Percentiles rank a stretch among this genome's conserved stretches.
phyloP scores from a whole-genome alignment of 1,140 invertebrate genomes.

The Antheraea mylitta region DNA sequence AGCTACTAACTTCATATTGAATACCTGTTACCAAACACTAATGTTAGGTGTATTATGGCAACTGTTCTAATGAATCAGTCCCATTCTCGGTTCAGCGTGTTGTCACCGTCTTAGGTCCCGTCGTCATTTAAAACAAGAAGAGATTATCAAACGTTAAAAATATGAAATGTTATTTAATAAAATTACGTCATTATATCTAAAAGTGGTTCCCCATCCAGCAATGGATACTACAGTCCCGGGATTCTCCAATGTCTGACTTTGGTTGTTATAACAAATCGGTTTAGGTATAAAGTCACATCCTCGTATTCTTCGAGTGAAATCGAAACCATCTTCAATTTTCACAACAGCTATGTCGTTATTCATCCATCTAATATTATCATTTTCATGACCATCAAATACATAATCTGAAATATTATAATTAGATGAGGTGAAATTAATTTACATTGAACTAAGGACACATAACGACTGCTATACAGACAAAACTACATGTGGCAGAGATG shows the following conservation, averaged over 20 bases:
- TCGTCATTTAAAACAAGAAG: too few species aligned
- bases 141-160: not conserved
- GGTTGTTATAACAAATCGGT: conserved; percentile 59
- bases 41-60: too few species aligned
- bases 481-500: too few species aligned
- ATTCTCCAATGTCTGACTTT: conserved; percentile 55
- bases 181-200: conserved; percentile 56
- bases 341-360: conserved; percentile 70
- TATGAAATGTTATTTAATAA: conserved; percentile 1
- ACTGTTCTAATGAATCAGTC: too few species aligned
- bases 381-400: conserved; percentile 64
- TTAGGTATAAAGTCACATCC: conserved; percentile 63
- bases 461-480: not conserved
- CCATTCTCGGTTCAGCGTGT: too few species aligned
- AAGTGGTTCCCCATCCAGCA: conserved; percentile 60
- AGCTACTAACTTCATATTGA: too few species aligned
- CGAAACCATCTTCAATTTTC: conserved; percentile 60
- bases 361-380: conserved; percentile 69
- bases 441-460: not conserved
- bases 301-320: conserved; percentile 51
- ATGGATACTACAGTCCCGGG: conserved; percentile 46
- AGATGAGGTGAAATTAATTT: not conserved
- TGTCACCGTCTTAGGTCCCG: too few species aligned
- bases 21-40: too few species aligned
- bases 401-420: conserved; percentile 44